Evolutionary conservation across 2,888 invertebrate genomes (phyloP).

Genomic region (Trissoscelio sp.): DNA sequence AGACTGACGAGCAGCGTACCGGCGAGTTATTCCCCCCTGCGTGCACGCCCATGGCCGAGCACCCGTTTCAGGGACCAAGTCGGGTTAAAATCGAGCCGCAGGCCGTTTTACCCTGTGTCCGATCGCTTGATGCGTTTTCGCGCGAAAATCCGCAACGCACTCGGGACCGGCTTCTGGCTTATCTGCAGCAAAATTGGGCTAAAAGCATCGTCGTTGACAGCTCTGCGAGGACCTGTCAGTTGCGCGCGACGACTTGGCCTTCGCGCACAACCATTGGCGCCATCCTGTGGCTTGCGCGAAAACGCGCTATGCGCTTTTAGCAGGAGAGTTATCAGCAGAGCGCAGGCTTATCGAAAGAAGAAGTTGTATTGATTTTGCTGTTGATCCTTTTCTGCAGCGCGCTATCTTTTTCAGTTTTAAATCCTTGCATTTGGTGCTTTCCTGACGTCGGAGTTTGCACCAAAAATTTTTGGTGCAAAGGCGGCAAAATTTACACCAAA

Average conservation of each 20-base stretch:
- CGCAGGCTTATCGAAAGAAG: too few species aligned
- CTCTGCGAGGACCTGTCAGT: constrained; percentile 66
- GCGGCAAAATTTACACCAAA: too few species aligned
- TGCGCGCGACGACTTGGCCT: constrained; percentile 23
- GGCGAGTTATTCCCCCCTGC: constrained; percentile 81
- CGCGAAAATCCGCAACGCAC: not conserved
- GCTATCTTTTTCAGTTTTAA: too few species aligned
- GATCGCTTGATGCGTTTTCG: constrained; percentile 4
- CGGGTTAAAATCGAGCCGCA: constrained; percentile 5
- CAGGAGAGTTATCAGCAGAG: not conserved
- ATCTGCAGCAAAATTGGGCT: constrained; percentile 74
- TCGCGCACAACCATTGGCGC: constrained; percentile 14
- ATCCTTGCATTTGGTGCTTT: too few species aligned
- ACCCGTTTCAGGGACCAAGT: constrained; percentile 55
- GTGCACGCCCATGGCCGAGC: constrained; percentile 79
- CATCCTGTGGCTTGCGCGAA: constrained; percentile 25
- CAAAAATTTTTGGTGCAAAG: too few species aligned
- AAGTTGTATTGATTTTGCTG: too few species aligned
- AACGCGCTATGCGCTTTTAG: not conserved
- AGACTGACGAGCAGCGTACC: constrained; percentile 79
- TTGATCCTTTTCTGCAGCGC: too few species aligned
- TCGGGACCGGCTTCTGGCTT: constrained; percentile 66
- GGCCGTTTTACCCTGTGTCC: not conserved
- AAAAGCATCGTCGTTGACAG: constrained; percentile 79
- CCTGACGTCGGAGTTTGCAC: too few species aligned